Evolutionary conservation across 2,888 invertebrate genomes (phyloP), one percentile per base, ranked within the genome.

Genomic region (Anthophora plumipes): DNA sequence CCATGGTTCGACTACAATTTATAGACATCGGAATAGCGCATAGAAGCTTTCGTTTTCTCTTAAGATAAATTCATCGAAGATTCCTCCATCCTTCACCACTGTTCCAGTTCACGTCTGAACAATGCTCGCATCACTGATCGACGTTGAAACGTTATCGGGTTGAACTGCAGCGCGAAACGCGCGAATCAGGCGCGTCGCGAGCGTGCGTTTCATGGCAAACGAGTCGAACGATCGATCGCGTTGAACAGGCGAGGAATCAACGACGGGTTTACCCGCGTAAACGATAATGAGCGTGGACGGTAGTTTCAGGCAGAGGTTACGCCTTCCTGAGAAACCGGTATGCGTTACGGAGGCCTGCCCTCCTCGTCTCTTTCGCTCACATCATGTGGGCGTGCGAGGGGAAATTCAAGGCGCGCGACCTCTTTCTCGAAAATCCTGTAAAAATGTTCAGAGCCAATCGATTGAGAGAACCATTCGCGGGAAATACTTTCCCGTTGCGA

Each of bases 241-340:
- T 54, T 66, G 72, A 74, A 73, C 59, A 37, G 37, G 74, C 64
- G 82, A 73, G 77, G 83, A 84, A 86, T 80, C 85, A 81, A 80
- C 70, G 78, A 80, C 80, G 68, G 77, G 79, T 74, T 82, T 86
- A 82, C 79, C 82, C 85, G 81, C 76, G 72, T 78, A 73, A 84
- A 86, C 80, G 89, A 86, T 89, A 89, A 90, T 90, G 88, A 90
- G 87, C 85, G 86, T 86, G 83, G 86, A 89, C 90, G 88, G 90
- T 90, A 90, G 90, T 89, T 90, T 85, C 82, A 88, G 77, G 77
- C 83, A 84, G 86, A 86, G 89, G 90, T 90, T 90, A 88, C 88
- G 89, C 89, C 89, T 89, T 89, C 81, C 71, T 77, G 78, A 88
- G 85, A 88, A 89, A 90, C 90, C 89, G 90, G 90, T 90, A 90